A percentile compares a stretch with the other conserved stretches of the same genome.
phyloP scores from a whole-genome alignment of 2,113 vertebrate genomes.

The Arenaria interpres region DNA sequence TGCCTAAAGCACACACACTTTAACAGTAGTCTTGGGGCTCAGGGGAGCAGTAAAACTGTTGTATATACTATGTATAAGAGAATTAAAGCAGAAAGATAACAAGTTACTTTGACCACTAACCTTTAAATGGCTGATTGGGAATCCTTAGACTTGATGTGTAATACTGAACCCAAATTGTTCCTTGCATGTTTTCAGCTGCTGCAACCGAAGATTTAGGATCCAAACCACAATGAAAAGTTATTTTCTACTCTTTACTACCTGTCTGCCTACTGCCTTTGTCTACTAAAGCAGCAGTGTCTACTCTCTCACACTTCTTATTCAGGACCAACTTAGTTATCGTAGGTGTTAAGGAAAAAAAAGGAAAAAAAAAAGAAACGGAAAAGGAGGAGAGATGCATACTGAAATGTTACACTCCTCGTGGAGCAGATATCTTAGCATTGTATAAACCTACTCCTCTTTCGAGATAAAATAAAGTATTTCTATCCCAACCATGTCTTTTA shows the following conservation, averaged over 20 bases:
- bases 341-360: conserved; percentile 10
- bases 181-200: conserved; percentile 66
- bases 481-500: conserved; percentile 57
- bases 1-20: conserved; percentile 56
- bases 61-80: conserved; percentile 69
- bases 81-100: not conserved
- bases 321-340: conserved; percentile 21
- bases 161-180: conserved; percentile 27
- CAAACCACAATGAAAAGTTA: conserved; percentile 18
- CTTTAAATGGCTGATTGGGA: conserved; percentile 27
- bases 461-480: conserved; percentile 64
- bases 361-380: not conserved
- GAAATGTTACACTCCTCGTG: conserved; percentile 20
- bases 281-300: conserved; percentile 8
- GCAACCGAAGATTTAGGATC: conserved; percentile 28
- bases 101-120: conserved; percentile 25
- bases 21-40: conserved; percentile 60
- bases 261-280: conserved; percentile 43
- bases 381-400: not conserved
- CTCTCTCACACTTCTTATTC: conserved; percentile 34
- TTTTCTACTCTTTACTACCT: conserved; percentile 63
- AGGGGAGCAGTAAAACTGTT: conserved; percentile 46
- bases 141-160: not conserved
- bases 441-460: conserved; percentile 45
- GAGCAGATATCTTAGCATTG: conserved; percentile 39